Evolutionary conservation across 2,797 vertebrate species (phyloP), one percentile per base, ranked within the genome.

Genomic region (Etheostoma nigrum): DNA sequence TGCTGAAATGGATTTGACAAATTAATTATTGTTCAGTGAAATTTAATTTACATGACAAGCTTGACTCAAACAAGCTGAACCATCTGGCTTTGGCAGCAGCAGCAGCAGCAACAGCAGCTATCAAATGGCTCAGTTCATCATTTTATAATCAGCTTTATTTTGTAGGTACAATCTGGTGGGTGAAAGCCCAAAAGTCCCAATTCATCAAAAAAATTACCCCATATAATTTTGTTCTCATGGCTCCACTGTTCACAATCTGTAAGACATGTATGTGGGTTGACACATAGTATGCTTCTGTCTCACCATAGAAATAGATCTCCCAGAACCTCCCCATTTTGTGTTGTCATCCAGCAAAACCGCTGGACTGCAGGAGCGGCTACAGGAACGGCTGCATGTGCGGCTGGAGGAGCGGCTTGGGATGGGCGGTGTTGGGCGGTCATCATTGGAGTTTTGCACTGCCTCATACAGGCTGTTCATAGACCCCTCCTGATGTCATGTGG

Each of bases 381-480:
- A 87, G 1, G 89, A 71, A 13, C 89, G 89, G 44, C 91, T 90
- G 81, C 81, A 89, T 0, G 91, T 74, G n/a, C 74, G 88, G 55
- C 92, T 93, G 83, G 76, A 91, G 2, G 87, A 87, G 13, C 92
- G 90, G 64, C 86, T 93, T 27, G 93, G 91, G 66, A 77, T n/a
- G 18, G 82, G 77, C 19, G 76, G 87, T 0, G 95, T 93, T 6
- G 93, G 92, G 4, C 83, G 10, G 36, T 40, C 79, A 3, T 95
- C 94, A 12, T 90, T 78, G 21, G 92, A 93, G 66, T 93, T 91
- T 91, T 95, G 94, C 76, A 96, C 95, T 0, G 94, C 96, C 86
- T 99, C 97, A 54, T 98, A 98, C 76, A 99, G 89, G 67, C 96
- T 98, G 86, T 98, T 97, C 95, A 96, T 97, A 11, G 97, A 99